Evolutionary conservation across 2,888 invertebrate species (phyloP), one percentile per base, ranked within the genome.

Genomic region (Drosophila histrio): DNA sequence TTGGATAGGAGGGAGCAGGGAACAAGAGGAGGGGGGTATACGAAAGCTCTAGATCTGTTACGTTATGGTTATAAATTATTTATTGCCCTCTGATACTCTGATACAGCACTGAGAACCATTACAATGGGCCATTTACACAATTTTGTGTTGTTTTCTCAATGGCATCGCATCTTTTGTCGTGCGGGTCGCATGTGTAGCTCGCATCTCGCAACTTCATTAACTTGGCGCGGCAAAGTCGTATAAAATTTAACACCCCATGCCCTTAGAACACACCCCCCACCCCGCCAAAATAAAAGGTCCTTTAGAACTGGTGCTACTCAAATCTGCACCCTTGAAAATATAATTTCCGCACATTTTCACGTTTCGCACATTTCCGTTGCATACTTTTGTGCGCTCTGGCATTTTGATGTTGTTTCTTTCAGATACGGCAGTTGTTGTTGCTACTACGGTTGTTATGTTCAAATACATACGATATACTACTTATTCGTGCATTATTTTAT

Each of bases 341-440:
- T 80, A 83, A 83, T 83, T 83, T 83, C 84, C 87, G 87, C 79
- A 86, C 80, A 86, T 86, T 83, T 83, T 81, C 83, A 83, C 83
- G 83, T 83, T 84, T 77, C 64, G 81, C 84, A 84, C 87, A 83
- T 83, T 83, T 83, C 81, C 87, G 84, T 65, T 83, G 84, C 84
- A 83, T 87, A 82, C 86, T 82, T 83, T 71, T 78, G 79, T 67
- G 80, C 77, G 81, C 69, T 50, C 68, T 36, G 72, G 65, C 69
- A 78, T 77, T 85, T 78, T 73, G 59, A 76, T 79, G 78, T 68
- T 81, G 62, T 61, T 75, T 56, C 54, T 36, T 36, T 38, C 19
- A 44, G 13, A 24, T 28, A 19, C 36, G 24, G 17, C 26, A 17
- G 26, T 26, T 38, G 32, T 49, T 69, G 41, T 11, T 52, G 38